These are phyloP conservation scores for Megalops atlanticus DNA, from an alignment of 2,113 vertebrate species.

Conservation along the genomic window DNA sequence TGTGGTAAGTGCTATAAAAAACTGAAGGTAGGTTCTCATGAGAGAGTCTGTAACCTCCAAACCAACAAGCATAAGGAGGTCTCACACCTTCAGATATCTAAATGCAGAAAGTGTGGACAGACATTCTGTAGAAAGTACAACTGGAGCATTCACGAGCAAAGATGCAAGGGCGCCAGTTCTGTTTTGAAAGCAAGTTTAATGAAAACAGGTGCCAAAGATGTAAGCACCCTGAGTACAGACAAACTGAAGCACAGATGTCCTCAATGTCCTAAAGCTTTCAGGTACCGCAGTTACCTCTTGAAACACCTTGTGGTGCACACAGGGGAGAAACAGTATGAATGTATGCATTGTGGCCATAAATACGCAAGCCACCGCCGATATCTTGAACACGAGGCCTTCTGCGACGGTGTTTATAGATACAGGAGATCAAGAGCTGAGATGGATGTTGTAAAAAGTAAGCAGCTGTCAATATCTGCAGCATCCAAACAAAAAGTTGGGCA, in stretches of 20 bases:
- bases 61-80: neutral
- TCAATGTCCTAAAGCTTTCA: constrained; percentile 62
- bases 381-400: constrained; percentile 63
- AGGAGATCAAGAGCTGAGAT: constrained; percentile 4
- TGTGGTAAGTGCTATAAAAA: constrained; percentile 64
- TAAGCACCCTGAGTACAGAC: constrained; percentile 11
- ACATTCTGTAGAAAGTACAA: constrained; percentile 1
- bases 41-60: constrained; percentile 27
- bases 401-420: constrained; percentile 45
- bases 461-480: neutral
- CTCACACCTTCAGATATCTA: neutral
- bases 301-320: constrained; percentile 63
- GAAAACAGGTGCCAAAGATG: neutral
- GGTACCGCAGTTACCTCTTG: constrained; percentile 54
- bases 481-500: constrained; percentile 21
- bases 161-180: constrained; percentile 3
- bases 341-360: constrained; percentile 60
- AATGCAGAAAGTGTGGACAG: constrained; percentile 39
- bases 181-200: constrained; percentile 3
- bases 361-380: constrained; percentile 44
- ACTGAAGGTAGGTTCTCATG: constrained; percentile 53
- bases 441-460: constrained; percentile 19
- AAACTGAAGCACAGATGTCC: constrained; percentile 54
- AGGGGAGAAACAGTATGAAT: constrained; percentile 52
- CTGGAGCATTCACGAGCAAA: constrained; percentile 32